Percentiles rank a stretch among this genome's conserved stretches.
Evolutionary conservation across 2,888 invertebrate species (phyloP).

Genomic region (Ommatoiulus sabulosus): DNA sequence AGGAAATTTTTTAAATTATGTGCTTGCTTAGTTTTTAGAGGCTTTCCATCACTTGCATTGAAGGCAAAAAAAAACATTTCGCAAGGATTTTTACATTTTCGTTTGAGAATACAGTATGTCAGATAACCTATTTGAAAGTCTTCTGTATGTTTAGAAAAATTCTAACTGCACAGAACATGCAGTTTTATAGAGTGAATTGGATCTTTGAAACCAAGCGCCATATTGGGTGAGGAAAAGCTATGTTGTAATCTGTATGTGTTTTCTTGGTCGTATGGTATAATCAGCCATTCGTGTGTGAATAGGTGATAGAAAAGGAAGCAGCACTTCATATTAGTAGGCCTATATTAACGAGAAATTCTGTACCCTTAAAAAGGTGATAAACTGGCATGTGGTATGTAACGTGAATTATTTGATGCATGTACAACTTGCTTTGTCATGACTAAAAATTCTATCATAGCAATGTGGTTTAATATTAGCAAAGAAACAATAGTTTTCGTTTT

Average conservation of each 20-base stretch:
- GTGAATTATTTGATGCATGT: neutral
- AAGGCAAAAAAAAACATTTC: neutral
- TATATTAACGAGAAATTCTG: neutral
- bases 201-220: neutral
- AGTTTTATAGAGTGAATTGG: neutral
- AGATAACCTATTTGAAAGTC: neutral
- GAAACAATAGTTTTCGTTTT: constrained; percentile 42
- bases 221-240: constrained; percentile 9
- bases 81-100: neutral
- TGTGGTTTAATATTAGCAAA: neutral
- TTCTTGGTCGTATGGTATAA: constrained; percentile 13
- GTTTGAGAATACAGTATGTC: neutral
- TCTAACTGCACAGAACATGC: neutral
- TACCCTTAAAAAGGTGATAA: neutral
- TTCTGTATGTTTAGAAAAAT: neutral
- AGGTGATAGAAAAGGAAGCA: constrained; percentile 18
- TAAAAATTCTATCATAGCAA: constrained; percentile 14
- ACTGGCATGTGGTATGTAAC: constrained; percentile 24
- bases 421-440: constrained; percentile 36
- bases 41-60: neutral
- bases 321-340: constrained; percentile 26
- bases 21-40: neutral
- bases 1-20: neutral
- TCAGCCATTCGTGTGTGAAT: constrained; percentile 31
- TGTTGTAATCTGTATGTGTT: constrained; percentile 9